A percentile compares a stretch with the other conserved stretches of the same genome.
Evolutionary conservation across 2,797 vertebrate species (phyloP).

Genomic region (Trichosurus vulpecula): DNA sequence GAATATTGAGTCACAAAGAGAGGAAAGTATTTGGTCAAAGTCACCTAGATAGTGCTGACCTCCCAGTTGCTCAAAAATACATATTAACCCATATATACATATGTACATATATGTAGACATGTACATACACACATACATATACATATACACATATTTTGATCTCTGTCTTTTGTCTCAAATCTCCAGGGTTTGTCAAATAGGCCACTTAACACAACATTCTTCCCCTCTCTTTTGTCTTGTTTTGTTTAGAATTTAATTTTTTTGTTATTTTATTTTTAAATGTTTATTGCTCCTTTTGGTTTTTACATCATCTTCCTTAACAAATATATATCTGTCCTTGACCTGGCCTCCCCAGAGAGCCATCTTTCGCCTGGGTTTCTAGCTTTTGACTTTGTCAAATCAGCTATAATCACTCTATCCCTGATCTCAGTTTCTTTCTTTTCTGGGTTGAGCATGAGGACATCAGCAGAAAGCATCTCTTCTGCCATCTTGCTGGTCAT

Average conservation of each 20-base stretch:
- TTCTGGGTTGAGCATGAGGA: background rate
- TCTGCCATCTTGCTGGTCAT: background rate
- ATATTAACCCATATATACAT: too few species aligned
- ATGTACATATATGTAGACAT: too few species aligned
- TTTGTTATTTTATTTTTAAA: background rate
- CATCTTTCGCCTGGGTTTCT: background rate
- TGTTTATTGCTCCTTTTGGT: background rate
- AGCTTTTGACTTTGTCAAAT: background rate
- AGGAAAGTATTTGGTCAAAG: background rate
- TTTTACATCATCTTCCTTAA: background rate
- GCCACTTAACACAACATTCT: background rate
- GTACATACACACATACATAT: too few species aligned
- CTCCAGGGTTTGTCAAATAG: background rate
- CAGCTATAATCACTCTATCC: background rate
- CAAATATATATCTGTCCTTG: background rate
- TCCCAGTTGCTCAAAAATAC: background rate
- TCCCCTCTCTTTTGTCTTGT: background rate
- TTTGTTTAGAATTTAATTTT: background rate
- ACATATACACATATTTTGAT: background rate
- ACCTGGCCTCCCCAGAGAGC: background rate
- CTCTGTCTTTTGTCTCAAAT: background rate
- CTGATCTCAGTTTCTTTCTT: background rate
- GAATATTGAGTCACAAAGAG: background rate
- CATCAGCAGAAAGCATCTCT: background rate
- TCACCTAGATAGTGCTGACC: background rate